These are phyloP conservation scores for Otis tarda DNA, from an alignment of 2,113 vertebrate genomes.

Conservation along the genomic window DNA sequence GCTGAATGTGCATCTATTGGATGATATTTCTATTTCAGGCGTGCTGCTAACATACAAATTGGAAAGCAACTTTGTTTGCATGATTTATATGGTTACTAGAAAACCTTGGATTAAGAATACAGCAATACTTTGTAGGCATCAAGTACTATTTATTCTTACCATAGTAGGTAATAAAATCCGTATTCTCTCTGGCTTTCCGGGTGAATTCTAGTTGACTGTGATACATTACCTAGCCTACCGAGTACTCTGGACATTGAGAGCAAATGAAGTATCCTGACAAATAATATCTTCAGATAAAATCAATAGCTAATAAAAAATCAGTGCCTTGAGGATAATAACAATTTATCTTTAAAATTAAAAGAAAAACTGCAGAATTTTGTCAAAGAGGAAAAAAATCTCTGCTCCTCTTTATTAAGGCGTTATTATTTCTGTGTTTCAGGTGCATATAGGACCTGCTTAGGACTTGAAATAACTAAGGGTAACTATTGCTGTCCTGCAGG, in stretches of 20 bases:
- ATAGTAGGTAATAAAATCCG: not conserved
- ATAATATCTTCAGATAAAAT: not conserved
- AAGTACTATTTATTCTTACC: not conserved
- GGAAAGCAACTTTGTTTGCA: not conserved
- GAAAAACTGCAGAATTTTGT: not conserved
- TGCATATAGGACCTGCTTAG: not conserved
- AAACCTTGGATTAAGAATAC: not conserved
- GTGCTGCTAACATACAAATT: not conserved
- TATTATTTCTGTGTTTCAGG: not conserved
- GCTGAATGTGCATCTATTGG: constrained; percentile 42
- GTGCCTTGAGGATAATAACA: not conserved
- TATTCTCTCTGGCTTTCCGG: not conserved
- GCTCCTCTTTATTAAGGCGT: not conserved
- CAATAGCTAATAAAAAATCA: not conserved
- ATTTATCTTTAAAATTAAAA: constrained; percentile 1
- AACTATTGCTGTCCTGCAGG: not conserved
- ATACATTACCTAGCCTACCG: not conserved
- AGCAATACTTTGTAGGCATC: not conserved
- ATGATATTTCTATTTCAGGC: constrained; percentile 30
- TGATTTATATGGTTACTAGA: not conserved
- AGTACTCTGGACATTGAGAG: not conserved
- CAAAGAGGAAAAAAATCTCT: not conserved
- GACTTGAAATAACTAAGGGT: not conserved
- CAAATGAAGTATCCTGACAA: not conserved
- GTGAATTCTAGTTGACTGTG: not conserved